Conservation (phyloP, 2,113 vertebrate species). For the Chroicocephalus ridibundus region DNA sequence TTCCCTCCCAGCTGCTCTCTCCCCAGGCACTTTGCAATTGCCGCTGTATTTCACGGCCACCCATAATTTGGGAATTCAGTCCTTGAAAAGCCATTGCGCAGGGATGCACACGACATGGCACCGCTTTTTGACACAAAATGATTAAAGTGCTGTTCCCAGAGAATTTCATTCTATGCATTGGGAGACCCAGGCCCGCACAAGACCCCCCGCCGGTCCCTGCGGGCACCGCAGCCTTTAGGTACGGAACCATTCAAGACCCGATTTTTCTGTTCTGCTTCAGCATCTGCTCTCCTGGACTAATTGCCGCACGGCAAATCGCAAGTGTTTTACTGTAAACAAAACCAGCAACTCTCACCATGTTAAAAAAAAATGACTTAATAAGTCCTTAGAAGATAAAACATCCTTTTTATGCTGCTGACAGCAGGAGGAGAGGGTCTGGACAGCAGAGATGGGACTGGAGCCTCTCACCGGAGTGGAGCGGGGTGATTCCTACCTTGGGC, state of each 20-base stretch:
- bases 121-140: background rate
- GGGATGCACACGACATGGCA: rapidly evolving
- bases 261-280: background rate
- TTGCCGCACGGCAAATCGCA: background rate
- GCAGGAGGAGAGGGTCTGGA: background rate
- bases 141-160: background rate
- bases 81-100: background rate
- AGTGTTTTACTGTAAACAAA: background rate
- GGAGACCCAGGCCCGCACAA: background rate
- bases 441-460: background rate
- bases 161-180: rapidly evolving
- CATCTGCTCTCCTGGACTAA: background rate
- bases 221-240: background rate
- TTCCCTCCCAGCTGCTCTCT: background rate
- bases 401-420: background rate
- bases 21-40: background rate
- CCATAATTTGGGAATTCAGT: background rate
- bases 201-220: background rate
- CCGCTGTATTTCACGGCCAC: background rate
- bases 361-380: background rate
- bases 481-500: background rate
- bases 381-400: background rate
- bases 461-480: background rate
- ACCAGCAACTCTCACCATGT: background rate
- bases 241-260: background rate